Percentiles rank a stretch among this genome's conserved stretches.
These are phyloP conservation scores for Nemurella pictetii DNA, from an alignment of 2,888 invertebrate species.

Conservation along the genomic window DNA sequence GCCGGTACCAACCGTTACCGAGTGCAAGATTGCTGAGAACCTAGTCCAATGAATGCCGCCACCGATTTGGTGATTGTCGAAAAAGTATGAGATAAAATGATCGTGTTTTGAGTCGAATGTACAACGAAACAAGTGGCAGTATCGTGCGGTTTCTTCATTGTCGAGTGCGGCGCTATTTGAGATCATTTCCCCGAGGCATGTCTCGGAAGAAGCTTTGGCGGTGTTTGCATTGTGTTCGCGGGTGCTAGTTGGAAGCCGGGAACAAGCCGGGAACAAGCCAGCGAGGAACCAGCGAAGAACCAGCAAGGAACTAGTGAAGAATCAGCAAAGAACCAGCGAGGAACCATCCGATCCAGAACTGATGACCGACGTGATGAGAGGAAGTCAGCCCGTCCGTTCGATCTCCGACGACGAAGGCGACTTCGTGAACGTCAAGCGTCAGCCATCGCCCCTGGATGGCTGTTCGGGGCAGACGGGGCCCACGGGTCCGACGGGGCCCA, in stretches of 20 bases:
- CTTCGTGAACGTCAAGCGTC: slow-evolving; percentile 31
- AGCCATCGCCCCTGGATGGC: slow-evolving; percentile 46
- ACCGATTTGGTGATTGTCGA: background rate
- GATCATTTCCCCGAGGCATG: too few relatives aligned
- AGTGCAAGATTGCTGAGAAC: background rate
- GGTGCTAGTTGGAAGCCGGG: background rate
- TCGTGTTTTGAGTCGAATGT: background rate
- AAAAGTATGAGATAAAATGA: background rate
- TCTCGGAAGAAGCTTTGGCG: background rate
- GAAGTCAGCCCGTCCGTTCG: slow-evolving; percentile 17
- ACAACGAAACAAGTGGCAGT: background rate
- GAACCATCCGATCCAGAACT: too few relatives aligned
- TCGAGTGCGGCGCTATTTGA: too few relatives aligned
- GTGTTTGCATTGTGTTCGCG: background rate
- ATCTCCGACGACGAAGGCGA: slow-evolving; percentile 28
- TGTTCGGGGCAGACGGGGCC: slow-evolving; percentile 51
- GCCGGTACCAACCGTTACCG: background rate
- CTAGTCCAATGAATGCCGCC: background rate
- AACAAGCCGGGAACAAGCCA: background rate
- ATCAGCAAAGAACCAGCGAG: too few relatives aligned
- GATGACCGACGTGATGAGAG: slow-evolving; percentile 27
- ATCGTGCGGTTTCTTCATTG: too few relatives aligned
- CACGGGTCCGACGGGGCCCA: slow-evolving; percentile 55
- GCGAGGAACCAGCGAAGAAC: too few relatives aligned
- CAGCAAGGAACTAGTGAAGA: too few relatives aligned